These are phyloP conservation scores for Bothrops jararaca DNA, from an alignment of 2,113 vertebrate genomes.

Conservation along the genomic window DNA sequence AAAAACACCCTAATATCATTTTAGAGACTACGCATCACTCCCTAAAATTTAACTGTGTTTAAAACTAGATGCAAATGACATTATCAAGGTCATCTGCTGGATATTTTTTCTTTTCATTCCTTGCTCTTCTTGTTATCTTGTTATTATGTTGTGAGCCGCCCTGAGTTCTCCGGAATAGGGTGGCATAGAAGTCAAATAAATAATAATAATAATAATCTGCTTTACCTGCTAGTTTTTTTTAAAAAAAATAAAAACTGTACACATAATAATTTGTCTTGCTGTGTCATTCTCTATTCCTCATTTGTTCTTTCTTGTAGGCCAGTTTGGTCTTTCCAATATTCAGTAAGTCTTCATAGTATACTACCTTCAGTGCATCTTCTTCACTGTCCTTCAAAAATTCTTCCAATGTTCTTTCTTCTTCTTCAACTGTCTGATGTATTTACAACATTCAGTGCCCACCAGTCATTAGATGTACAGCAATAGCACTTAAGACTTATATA, in stretches of 20 bases:
- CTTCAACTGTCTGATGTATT: not conserved
- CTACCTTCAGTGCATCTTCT: not conserved
- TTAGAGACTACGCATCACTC: not conserved
- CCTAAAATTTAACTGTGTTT: not conserved
- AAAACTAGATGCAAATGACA: not conserved
- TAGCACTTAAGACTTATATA: not conserved
- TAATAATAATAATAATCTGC: too few species aligned
- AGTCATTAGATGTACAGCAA: not conserved
- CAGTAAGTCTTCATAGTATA: not conserved
- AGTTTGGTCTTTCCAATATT: too few species aligned
- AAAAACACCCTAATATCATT: not conserved
- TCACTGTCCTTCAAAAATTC: not conserved
- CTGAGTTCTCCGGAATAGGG: too few species aligned
- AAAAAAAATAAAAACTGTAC: not conserved
- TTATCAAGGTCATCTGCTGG: not conserved
- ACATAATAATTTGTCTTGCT: not conserved
- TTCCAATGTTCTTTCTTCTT: not conserved
- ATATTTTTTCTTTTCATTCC: not conserved
- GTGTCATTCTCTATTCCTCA: not conserved
- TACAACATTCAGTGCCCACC: not conserved
- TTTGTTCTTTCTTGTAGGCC: not conserved
- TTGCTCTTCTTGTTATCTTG: not conserved
- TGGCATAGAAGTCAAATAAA: too few species aligned
- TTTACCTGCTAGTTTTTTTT: not conserved
- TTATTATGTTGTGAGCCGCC: too few species aligned